Percentiles rank a stretch among this genome's conserved stretches.
Evolutionary conservation across 2,888 invertebrate genomes (phyloP).

Genomic region (Azorinus chamasolen): DNA sequence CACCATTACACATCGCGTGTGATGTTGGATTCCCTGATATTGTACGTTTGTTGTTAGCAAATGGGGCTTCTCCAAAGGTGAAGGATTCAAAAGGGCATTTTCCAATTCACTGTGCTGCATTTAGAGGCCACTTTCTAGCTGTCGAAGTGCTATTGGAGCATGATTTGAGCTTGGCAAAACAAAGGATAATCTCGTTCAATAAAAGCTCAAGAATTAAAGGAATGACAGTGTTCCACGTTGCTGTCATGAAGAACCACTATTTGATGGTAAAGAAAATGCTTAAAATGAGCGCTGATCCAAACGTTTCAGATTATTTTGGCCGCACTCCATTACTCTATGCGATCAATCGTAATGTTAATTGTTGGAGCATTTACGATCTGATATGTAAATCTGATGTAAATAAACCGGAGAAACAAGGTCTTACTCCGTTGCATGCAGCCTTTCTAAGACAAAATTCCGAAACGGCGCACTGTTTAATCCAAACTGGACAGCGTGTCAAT

Average conservation of each 20-base stretch:
- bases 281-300: slow-evolving; percentile 18
- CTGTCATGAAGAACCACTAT: slow-evolving; percentile 37
- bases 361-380: background rate
- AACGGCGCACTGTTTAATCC: background rate
- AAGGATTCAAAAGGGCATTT: slow-evolving; percentile 50
- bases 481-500: slow-evolving; percentile 11
- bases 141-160: slow-evolving; percentile 11
- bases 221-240: slow-evolving; percentile 43
- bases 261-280: slow-evolving; percentile 25
- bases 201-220: slow-evolving; percentile 28
- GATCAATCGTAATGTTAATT: slow-evolving; percentile 12
- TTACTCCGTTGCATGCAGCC: slow-evolving; percentile 44
- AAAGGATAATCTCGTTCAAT: slow-evolving; percentile 35
- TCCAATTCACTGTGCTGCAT: slow-evolving; percentile 45
- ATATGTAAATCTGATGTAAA: slow-evolving; percentile 17
- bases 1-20: slow-evolving; percentile 46
- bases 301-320: slow-evolving; percentile 42
- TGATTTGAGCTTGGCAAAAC: slow-evolving; percentile 19
- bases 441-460: slow-evolving; percentile 11
- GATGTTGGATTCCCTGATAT: slow-evolving; percentile 25
- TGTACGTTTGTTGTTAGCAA: slow-evolving; percentile 19
- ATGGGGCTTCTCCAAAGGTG: slow-evolving; percentile 19
- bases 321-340: slow-evolving; percentile 41
- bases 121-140: slow-evolving; percentile 24
- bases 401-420: slow-evolving; percentile 32